These are phyloP conservation scores for Diaperis boleti DNA, from an alignment of 2,888 invertebrate species.

Conservation along the genomic window DNA sequence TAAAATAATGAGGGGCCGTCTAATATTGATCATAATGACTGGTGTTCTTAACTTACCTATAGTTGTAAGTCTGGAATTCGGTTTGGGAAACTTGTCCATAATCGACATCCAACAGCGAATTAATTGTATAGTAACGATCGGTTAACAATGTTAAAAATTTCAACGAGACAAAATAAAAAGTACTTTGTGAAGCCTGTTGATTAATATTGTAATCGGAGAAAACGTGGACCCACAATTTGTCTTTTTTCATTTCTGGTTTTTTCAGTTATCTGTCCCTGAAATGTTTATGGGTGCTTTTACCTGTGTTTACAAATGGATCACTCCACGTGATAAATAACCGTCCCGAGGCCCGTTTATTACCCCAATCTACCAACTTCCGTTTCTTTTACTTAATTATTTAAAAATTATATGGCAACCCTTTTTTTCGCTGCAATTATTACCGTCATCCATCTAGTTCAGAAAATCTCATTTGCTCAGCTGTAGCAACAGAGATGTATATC, in stretches of 20 bases:
- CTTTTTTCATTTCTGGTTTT: neutral
- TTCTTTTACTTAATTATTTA: conserved; percentile 37
- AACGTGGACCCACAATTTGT: neutral
- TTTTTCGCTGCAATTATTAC: conserved; percentile 14
- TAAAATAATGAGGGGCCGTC: conserved; percentile 3
- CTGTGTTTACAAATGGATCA: conserved; percentile 53
- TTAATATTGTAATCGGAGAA: neutral
- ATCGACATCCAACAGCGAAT: conserved; percentile 17
- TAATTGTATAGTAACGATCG: conserved; percentile 11
- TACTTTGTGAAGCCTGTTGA: neutral
- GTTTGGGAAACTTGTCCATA: conserved; percentile 14
- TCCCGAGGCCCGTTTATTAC: conserved; percentile 21
- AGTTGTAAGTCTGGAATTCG: conserved; percentile 14
- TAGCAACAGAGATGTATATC: conserved; percentile 35
- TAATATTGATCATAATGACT: conserved; percentile 28
- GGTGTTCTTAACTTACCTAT: conserved; percentile 3
- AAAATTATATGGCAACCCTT: conserved; percentile 34
- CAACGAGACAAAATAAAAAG: neutral
- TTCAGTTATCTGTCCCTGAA: conserved; percentile 38
- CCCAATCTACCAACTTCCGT: conserved; percentile 30
- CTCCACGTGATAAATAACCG: conserved; percentile 40
- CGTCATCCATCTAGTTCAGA: conserved; percentile 28
- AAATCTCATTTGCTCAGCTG: conserved; percentile 34
- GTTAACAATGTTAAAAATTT: conserved; percentile 1
- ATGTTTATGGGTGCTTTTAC: conserved; percentile 52